Evolutionary conservation across 2,888 invertebrate species (phyloP).

Genomic region (Heliconius sara): DNA sequence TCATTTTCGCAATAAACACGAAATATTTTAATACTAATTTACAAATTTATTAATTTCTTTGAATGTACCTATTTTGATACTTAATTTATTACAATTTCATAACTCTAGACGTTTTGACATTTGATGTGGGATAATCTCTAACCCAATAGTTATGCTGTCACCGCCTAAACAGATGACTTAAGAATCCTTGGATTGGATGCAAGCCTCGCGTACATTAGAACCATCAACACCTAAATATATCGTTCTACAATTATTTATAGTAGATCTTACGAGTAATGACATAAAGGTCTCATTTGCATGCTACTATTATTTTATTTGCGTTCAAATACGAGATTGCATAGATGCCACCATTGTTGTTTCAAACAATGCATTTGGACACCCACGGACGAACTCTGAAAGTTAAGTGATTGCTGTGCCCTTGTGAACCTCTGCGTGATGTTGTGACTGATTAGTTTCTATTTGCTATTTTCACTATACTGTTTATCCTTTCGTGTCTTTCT

Average conservation of each 20-base stretch:
- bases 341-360: conserved; percentile 69
- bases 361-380: conserved; percentile 75
- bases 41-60: neutral
- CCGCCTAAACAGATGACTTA: conserved; percentile 64
- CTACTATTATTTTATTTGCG: conserved; percentile 43
- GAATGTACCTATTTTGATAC: neutral
- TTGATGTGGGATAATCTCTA: conserved; percentile 40
- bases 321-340: conserved; percentile 65
- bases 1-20: neutral
- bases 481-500: neutral
- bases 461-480: conserved; percentile 16
- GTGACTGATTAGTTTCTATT: conserved; percentile 44
- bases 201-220: conserved; percentile 72
- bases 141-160: conserved; percentile 52
- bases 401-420: conserved; percentile 62
- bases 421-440: conserved; percentile 53
- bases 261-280: neutral
- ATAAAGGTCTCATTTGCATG: conserved; percentile 43
- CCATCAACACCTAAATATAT: conserved; percentile 39
- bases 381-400: conserved; percentile 63
- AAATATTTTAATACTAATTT: conserved; percentile 3
- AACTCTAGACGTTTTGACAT: conserved; percentile 22
- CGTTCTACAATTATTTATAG: neutral
- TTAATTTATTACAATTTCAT: conserved; percentile 14
- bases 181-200: conserved; percentile 71